These are phyloP conservation scores for Enoplolaimus lenunculus DNA, from an alignment of 2,888 invertebrate species.

Conservation along the genomic window DNA sequence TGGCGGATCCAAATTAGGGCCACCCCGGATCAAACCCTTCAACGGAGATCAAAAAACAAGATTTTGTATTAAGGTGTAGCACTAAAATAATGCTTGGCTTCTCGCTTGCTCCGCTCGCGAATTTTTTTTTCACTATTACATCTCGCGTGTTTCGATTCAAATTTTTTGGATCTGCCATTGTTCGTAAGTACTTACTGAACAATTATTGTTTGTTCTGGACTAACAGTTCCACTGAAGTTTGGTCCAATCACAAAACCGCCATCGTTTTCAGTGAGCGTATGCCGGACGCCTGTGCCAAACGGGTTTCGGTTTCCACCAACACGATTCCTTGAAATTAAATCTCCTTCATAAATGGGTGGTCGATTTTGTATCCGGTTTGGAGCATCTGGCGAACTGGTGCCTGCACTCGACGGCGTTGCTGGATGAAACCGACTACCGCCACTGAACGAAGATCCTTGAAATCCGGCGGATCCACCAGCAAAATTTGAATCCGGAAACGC, in stretches of 20 bases:
- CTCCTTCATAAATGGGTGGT: background rate
- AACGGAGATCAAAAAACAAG: too few species aligned
- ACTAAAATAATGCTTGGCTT: too few species aligned
- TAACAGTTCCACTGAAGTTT: constrained; percentile 18
- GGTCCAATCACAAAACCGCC: too few species aligned
- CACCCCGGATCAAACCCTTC: too few species aligned
- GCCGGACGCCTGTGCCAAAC: background rate
- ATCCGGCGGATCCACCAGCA: background rate
- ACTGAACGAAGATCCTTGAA: background rate
- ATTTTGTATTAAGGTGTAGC: too few species aligned
- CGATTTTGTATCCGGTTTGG: too few species aligned
- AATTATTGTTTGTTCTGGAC: constrained; percentile 21
- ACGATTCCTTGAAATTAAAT: too few species aligned
- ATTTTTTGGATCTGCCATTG: constrained; percentile 24
- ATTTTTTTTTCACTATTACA: too few species aligned
- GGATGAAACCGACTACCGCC: background rate
- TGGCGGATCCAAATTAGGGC: too few species aligned
- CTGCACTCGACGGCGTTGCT: background rate
- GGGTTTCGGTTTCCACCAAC: constrained; percentile 14
- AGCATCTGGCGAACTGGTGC: background rate
- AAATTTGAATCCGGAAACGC: background rate
- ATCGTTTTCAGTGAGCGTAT: too few species aligned
- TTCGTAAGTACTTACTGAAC: constrained; percentile 19
- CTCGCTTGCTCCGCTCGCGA: too few species aligned
- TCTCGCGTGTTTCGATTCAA: background rate